These are phyloP conservation scores for Pseudopipra pipra DNA, from an alignment of 2,113 vertebrate genomes.

Conservation along the genomic window DNA sequence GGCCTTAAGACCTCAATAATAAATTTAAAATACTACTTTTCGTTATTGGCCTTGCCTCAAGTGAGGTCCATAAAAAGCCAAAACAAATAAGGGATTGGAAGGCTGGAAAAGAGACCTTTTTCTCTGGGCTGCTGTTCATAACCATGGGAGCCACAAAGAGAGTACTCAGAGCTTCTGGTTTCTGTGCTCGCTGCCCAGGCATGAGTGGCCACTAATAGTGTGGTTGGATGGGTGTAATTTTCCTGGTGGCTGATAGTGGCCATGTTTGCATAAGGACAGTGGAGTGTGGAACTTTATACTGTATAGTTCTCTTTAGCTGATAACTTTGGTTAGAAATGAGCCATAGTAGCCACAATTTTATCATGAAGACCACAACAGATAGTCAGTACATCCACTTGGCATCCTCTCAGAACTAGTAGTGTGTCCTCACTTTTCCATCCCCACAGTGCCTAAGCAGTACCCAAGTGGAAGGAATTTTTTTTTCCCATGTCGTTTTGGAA, in stretches of 20 bases:
- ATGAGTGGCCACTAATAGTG: background rate
- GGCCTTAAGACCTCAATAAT: background rate
- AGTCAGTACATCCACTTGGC: background rate
- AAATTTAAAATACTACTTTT: background rate
- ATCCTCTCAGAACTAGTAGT: background rate
- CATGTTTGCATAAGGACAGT: background rate
- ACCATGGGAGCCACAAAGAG: background rate
- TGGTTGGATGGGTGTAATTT: background rate
- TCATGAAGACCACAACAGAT: background rate
- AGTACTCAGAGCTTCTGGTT: background rate
- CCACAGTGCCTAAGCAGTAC: background rate
- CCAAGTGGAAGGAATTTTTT: background rate
- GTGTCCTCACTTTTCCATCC: background rate
- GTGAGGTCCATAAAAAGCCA: background rate
- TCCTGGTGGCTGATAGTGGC: background rate
- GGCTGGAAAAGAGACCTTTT: background rate
- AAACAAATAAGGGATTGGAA: background rate
- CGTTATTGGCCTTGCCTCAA: background rate
- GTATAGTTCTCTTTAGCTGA: background rate
- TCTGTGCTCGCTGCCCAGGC: background rate
- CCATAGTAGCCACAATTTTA: background rate
- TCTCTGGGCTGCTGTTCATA: background rate
- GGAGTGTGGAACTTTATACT: background rate
- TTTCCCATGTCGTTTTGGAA: background rate
- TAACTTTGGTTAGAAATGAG: background rate